These are phyloP conservation scores for Bombus turneri DNA, from an alignment of 1,140 invertebrate genomes.

Conservation along the genomic window DNA sequence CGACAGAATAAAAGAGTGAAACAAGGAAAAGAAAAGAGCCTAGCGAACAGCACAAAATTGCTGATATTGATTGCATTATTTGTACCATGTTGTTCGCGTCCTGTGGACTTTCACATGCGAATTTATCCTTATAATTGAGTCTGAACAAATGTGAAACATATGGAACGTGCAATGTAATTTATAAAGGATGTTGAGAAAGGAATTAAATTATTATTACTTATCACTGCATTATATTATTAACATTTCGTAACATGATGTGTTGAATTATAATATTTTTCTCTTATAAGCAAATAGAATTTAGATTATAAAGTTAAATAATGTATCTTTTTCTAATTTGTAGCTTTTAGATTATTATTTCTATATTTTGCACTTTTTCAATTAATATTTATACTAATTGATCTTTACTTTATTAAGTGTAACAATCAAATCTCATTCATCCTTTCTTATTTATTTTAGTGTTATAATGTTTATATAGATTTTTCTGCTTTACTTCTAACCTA, in stretches of 20 bases:
- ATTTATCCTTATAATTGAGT: neutral
- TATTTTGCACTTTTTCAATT: neutral
- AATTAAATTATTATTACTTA: neutral
- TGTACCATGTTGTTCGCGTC: neutral
- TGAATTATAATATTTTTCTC: neutral
- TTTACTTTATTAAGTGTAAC: neutral
- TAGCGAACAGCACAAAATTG: neutral
- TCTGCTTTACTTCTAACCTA: neutral
- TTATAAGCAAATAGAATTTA: neutral
- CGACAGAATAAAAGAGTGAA: conserved; percentile 6
- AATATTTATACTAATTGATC: neutral
- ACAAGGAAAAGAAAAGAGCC: neutral
- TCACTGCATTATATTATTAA: neutral
- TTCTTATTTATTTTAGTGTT: neutral
- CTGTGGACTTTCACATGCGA: neutral
- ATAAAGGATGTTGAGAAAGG: neutral
- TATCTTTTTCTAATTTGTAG: neutral
- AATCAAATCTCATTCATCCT: neutral
- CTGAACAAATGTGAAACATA: neutral
- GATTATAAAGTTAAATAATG: neutral
- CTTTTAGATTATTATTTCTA: neutral
- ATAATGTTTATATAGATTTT: neutral
- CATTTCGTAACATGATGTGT: neutral
- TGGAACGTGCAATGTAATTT: neutral
- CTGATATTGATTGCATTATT: conserved; percentile 31